Percentiles rank a stretch among this genome's conserved stretches.
Evolutionary conservation across 2,113 vertebrate genomes (phyloP).

Genomic region (Petaurus breviceps): DNA sequence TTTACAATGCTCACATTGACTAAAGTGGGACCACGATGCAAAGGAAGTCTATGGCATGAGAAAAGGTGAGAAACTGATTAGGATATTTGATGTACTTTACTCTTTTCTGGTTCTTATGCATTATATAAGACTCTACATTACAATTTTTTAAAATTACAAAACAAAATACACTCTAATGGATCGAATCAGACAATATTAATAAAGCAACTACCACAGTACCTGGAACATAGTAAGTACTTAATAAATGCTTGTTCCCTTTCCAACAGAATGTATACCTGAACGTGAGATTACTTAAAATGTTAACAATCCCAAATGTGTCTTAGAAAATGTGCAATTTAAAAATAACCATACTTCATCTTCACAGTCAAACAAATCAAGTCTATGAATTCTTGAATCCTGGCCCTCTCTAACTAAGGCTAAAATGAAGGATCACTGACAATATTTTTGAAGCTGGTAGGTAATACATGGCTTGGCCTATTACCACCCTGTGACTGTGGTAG

Average conservation of each 20-base stretch:
- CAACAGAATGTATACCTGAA: slow-evolving; percentile 18
- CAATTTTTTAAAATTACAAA: slow-evolving; percentile 32
- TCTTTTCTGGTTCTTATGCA: slow-evolving; percentile 46
- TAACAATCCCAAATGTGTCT: neutral
- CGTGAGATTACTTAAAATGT: slow-evolving; percentile 21
- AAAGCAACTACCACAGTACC: neutral
- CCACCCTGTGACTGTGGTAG: slow-evolving; percentile 64
- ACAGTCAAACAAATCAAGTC: slow-evolving; percentile 29
- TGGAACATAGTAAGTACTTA: neutral
- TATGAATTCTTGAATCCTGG: slow-evolving; percentile 40
- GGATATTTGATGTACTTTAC: slow-evolving; percentile 10
- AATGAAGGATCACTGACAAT: neutral
- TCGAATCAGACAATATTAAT: neutral
- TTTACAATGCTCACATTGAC: neutral
- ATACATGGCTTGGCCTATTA: slow-evolving; percentile 69
- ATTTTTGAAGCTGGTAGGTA: slow-evolving; percentile 34
- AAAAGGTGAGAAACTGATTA: slow-evolving; percentile 31
- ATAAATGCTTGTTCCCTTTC: neutral
- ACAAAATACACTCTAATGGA: neutral
- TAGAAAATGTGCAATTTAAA: slow-evolving; percentile 26
- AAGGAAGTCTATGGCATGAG: neutral
- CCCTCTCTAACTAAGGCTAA: slow-evolving; percentile 39
- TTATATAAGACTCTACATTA: neutral
- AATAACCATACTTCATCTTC: neutral
- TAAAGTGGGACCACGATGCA: slow-evolving; percentile 4